Evolutionary conservation across 2,888 invertebrate genomes (phyloP).

Genomic region (Agrochola circellaris): DNA sequence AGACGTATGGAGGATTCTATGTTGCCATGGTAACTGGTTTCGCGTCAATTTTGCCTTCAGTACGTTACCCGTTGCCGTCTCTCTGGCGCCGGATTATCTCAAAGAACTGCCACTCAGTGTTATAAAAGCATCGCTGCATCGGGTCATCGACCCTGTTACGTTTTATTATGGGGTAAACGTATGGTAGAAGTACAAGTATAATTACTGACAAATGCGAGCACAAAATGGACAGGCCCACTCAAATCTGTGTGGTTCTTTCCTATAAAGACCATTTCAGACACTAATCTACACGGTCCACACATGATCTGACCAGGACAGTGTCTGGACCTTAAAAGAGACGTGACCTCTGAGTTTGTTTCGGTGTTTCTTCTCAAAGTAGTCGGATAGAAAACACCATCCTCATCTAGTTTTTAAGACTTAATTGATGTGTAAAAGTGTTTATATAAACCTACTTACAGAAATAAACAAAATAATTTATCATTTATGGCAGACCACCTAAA

Average conservation of each 20-base stretch:
- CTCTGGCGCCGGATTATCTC: conserved; percentile 27
- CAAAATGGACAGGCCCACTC: not conserved
- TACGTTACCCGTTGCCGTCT: not conserved
- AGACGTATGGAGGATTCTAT: no score
- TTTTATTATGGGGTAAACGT: not conserved
- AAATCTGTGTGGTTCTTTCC: not conserved
- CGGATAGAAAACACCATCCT: no score
- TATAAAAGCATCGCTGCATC: conserved; percentile 23
- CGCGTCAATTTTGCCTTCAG: not conserved
- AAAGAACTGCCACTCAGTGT: conserved; percentile 19
- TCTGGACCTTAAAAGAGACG: no score
- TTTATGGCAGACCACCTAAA: no score
- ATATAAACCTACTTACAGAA: no score
- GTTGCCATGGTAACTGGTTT: not conserved
- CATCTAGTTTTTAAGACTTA: no score
- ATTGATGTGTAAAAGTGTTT: no score
- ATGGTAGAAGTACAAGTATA: not conserved
- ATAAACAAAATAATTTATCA: no score
- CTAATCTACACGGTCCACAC: no score
- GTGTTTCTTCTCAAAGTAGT: no score
- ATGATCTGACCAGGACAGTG: not conserved
- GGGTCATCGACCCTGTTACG: not conserved
- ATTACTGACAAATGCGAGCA: not conserved
- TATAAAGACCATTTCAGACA: not conserved
- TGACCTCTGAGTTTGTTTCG: not conserved